Evolutionary conservation across 2,113 vertebrate species (phyloP), one percentile per base, ranked within the genome.

Genomic region (Phasianus colchicus): DNA sequence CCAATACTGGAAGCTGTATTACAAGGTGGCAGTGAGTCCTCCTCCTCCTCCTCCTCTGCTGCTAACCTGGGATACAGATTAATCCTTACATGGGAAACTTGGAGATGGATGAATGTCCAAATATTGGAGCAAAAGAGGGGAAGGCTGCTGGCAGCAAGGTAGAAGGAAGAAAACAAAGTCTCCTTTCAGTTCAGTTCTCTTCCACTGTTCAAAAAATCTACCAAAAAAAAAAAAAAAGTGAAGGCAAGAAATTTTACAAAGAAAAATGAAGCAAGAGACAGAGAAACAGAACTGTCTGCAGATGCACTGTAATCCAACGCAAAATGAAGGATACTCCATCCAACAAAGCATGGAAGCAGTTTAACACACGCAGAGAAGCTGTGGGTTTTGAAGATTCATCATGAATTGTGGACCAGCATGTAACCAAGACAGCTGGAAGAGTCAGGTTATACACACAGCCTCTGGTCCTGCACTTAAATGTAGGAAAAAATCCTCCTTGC

Each of bases 261-360:
- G 21, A 43, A 38, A 42, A 48, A 19, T 1, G 0, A 43, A 50
- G 29, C 17, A 32, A 8, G 34, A 70, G 24, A 55, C 18, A 57
- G 58, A n/a, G 76, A 57, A 50, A 32, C 14, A 36, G 16, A 69
- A 34, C 13, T 36, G 48, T 24, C 17, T 13, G 6, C 6, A 69
- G 34, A 20, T 1, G 1, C 34, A 22, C 4, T 21, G 40, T 8
- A 40, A 40, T 4, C 0, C 3, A 64, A 7, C 29, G 36, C 7
- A 7, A 83, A 83, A 40, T 2, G 13, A 64, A 83, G n/a, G 13
- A 34, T 24, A 55, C n/a, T 19, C 14, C 22, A 66, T 16, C 30
- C 4, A 1, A n/a, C 8, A 12, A 69, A 36, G 24, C 9, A n/a
- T 0, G 5, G 75, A 34, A 71, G 13, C 32, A 22, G 50, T 8